A percentile compares a stretch with the other conserved stretches of the same genome.
Evolutionary conservation across 2,113 vertebrate genomes (phyloP).

Genomic region (Athene noctua): DNA sequence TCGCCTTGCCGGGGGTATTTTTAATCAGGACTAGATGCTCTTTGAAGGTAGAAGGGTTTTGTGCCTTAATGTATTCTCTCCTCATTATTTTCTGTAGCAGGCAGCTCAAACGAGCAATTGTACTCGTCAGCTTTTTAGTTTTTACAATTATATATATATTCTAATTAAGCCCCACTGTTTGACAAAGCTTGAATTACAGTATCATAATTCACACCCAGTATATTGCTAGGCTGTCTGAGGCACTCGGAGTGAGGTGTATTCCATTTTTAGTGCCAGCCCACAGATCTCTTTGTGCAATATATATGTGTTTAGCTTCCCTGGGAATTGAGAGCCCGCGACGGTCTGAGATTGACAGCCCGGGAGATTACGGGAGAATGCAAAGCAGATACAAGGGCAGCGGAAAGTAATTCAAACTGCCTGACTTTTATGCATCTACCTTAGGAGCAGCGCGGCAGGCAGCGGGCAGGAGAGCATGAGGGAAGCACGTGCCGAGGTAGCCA

Average conservation of each 20-base stretch:
- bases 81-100: constrained; percentile 65
- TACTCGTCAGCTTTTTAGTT: constrained; percentile 38
- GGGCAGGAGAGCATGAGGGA: not conserved
- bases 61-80: constrained; percentile 48
- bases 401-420: constrained; percentile 17
- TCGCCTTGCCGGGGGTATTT: not conserved
- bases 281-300: constrained; percentile 20
- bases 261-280: constrained; percentile 33
- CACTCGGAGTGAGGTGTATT: constrained; percentile 5
- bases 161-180: constrained; percentile 72
- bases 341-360: constrained; percentile 19
- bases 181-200: constrained; percentile 70
- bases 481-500: not conserved
- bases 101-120: constrained; percentile 59
- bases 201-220: constrained; percentile 54
- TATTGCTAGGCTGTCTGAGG: constrained; percentile 36
- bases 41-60: constrained; percentile 45
- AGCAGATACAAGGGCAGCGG: constrained; percentile 23
- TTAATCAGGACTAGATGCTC: constrained; percentile 42
- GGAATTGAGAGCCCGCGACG: not conserved
- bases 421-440: not conserved
- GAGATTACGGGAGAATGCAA: constrained; percentile 36
- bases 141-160: constrained; percentile 68
- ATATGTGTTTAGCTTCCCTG: constrained; percentile 22
- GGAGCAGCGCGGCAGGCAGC: accelerated